Percentiles rank a stretch among this genome's conserved stretches.
Conservation (phyloP, 1,140 invertebrate species). For the Eueides isabella region DNA sequence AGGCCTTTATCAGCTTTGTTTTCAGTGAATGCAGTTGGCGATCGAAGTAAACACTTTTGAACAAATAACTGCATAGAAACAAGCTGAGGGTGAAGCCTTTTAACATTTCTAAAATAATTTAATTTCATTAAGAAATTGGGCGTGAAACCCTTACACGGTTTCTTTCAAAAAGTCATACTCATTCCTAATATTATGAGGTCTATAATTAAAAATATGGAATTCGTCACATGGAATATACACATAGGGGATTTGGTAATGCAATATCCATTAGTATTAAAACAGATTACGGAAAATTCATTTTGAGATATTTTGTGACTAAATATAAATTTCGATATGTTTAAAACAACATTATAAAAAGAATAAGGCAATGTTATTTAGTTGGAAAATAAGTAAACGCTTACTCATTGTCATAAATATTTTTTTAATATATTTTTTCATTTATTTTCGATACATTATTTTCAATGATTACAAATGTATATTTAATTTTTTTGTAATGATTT, state of each 20-base stretch:
- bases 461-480: too few relatives aligned
- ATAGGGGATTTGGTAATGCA: background rate
- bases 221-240: background rate
- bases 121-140: too few relatives aligned
- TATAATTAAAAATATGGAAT: constrained; percentile 9
- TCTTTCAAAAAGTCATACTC: background rate
- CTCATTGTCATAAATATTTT: background rate
- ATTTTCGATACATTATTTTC: background rate
- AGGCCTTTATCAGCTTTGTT: too few relatives aligned
- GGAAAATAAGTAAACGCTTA: too few relatives aligned
- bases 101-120: too few relatives aligned
- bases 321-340: background rate
- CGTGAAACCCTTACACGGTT: too few relatives aligned
- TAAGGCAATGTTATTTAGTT: too few relatives aligned
- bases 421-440: background rate
- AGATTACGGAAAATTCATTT: background rate
- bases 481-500: too few relatives aligned
- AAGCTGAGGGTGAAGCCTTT: too few relatives aligned
- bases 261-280: constrained; percentile 13
- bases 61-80: too few relatives aligned
- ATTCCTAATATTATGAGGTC: background rate
- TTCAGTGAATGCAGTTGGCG: too few relatives aligned
- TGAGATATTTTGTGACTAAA: background rate
- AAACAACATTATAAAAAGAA: background rate
- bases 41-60: too few relatives aligned